A percentile compares a stretch with the other conserved stretches of the same genome.
These are phyloP conservation scores for Corythornis cristatus DNA, from an alignment of 2,113 vertebrate genomes.

Conservation along the genomic window DNA sequence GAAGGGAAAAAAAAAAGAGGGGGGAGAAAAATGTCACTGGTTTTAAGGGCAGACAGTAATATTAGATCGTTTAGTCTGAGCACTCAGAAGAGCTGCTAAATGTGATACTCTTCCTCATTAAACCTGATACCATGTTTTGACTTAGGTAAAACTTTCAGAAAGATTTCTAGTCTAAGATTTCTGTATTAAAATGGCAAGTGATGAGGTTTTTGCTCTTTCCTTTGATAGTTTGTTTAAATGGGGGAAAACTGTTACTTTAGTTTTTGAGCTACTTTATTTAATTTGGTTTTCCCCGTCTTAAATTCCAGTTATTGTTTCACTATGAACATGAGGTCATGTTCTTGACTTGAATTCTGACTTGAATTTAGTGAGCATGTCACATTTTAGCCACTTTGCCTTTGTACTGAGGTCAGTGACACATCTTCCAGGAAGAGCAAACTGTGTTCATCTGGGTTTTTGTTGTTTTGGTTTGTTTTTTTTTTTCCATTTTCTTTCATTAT, in stretches of 20 bases:
- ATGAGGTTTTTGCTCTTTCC: neutral
- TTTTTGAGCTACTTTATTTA: slow-evolving; percentile 6
- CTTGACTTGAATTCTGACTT: too few relatives aligned
- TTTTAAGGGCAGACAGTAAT: neutral
- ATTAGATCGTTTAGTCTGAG: neutral
- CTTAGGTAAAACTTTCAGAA: neutral
- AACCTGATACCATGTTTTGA: neutral
- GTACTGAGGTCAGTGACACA: slow-evolving; percentile 23
- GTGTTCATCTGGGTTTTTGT: neutral
- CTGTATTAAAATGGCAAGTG: neutral
- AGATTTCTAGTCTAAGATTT: neutral
- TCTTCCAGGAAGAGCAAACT: slow-evolving; percentile 16
- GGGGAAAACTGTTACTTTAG: neutral
- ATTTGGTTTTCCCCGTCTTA: slow-evolving; percentile 21
- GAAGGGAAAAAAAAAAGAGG: too few relatives aligned
- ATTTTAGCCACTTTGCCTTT: neutral
- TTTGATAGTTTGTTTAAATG: neutral
- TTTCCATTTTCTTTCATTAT: neutral
- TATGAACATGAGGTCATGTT: slow-evolving; percentile 5
- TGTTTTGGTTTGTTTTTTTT: neutral
- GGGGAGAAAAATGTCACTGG: accelerated
- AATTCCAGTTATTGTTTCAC: slow-evolving; percentile 44
- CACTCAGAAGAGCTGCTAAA: neutral
- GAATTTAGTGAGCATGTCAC: neutral
- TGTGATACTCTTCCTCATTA: neutral